These are phyloP conservation scores for Musca vetustissima DNA, from an alignment of 1,140 invertebrate species.

Conservation along the genomic window DNA sequence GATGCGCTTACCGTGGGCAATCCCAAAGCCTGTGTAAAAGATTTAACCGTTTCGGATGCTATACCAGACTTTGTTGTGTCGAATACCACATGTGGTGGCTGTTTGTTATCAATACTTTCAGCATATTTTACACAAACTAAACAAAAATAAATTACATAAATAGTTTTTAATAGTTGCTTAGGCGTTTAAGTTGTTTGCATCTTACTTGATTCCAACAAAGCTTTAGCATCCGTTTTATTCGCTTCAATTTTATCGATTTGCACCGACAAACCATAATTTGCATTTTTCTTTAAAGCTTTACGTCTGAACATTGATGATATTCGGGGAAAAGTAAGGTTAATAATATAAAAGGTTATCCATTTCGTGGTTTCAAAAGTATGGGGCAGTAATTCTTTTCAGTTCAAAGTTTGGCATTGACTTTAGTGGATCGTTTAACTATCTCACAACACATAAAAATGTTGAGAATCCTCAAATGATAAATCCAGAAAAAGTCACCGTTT, in stretches of 20 bases:
- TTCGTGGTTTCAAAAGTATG: too few relatives aligned
- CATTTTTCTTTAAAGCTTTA: slow-evolving; percentile 70
- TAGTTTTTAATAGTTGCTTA: too few relatives aligned
- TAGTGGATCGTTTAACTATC: too few relatives aligned
- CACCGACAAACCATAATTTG: slow-evolving; percentile 65
- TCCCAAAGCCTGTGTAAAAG: slow-evolving; percentile 74
- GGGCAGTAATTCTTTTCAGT: too few relatives aligned
- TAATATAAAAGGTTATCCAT: too few relatives aligned
- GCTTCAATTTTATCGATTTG: slow-evolving; percentile 64
- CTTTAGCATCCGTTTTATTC: slow-evolving; percentile 68
- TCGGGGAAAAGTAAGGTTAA: too few relatives aligned
- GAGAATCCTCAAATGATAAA: too few relatives aligned
- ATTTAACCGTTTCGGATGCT: slow-evolving; percentile 79
- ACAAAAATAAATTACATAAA: not conserved
- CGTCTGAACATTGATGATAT: slow-evolving; percentile 66
- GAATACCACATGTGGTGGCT: slow-evolving; percentile 74
- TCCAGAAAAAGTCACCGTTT: too few relatives aligned
- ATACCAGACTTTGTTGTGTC: slow-evolving; percentile 77
- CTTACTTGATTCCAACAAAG: slow-evolving; percentile 66
- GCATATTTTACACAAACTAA: slow-evolving; percentile 72
- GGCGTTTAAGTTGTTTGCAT: not conserved
- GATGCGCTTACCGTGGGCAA: slow-evolving; percentile 81
- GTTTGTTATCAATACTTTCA: slow-evolving; percentile 62
- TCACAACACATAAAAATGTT: too few relatives aligned
- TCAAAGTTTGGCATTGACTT: too few relatives aligned